Evolutionary conservation across 2,888 invertebrate genomes (phyloP).

Genomic region (Stomorhina lunata): DNA sequence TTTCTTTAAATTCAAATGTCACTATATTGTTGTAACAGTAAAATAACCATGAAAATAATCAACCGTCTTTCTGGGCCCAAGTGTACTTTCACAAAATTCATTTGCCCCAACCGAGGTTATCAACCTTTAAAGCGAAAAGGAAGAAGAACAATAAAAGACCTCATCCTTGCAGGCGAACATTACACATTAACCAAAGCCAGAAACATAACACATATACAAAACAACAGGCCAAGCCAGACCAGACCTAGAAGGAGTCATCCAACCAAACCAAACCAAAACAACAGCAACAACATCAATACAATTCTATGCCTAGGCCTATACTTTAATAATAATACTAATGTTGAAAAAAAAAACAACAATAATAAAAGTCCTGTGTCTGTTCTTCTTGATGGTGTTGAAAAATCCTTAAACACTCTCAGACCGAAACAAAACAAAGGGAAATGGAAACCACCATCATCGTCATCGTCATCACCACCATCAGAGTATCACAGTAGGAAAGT

Average conservation of each 20-base stretch:
- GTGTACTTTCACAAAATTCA: conserved; percentile 58
- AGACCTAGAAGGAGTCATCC: conserved; percentile 5
- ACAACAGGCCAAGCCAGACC: conserved; percentile 32
- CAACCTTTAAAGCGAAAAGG: conserved; percentile 50
- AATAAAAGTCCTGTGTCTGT: conserved; percentile 55
- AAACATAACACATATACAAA: neutral
- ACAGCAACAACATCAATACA: conserved; percentile 45
- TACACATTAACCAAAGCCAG: conserved; percentile 67
- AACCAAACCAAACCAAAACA: conserved; percentile 45
- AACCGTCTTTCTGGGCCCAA: conserved; percentile 2
- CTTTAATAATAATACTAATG: conserved; percentile 33
- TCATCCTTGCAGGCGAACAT: conserved; percentile 23
- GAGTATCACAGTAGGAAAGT: too few relatives aligned
- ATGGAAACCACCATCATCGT: neutral
- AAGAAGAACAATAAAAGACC: conserved; percentile 35
- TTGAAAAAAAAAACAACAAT: conserved; percentile 28
- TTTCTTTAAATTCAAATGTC: too few relatives aligned
- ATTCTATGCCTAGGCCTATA: conserved; percentile 54
- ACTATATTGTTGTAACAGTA: too few relatives aligned
- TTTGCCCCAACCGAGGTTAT: conserved; percentile 50
- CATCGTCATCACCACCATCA: conserved; percentile 12
- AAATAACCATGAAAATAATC: too few relatives aligned
- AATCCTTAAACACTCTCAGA: conserved; percentile 63
- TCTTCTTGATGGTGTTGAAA: conserved; percentile 52
- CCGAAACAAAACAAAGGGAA: too few relatives aligned